Percentiles rank a stretch among this genome's conserved stretches.
These are phyloP conservation scores for Callorhinus ursinus DNA, from an alignment of 2,113 vertebrate genomes.

Conservation along the genomic window DNA sequence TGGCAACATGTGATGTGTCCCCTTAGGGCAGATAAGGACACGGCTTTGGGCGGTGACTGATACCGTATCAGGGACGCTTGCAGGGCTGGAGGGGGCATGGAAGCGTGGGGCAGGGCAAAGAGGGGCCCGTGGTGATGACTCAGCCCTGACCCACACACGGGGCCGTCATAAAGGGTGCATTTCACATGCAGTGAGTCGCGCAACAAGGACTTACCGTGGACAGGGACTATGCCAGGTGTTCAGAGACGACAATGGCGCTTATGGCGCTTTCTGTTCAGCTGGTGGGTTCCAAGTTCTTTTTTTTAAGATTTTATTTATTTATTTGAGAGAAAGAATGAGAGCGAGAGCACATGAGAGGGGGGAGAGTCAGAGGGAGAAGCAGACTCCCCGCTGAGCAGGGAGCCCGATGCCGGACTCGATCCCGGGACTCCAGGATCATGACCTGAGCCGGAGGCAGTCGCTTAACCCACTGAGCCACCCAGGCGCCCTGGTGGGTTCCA, in stretches of 20 bases:
- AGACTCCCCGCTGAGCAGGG: too few species aligned
- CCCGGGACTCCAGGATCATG: too few species aligned
- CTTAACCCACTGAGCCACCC: too few species aligned
- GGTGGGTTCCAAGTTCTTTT: background rate
- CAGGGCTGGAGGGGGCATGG: background rate
- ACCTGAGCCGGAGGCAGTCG: too few species aligned
- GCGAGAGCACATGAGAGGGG: too few species aligned
- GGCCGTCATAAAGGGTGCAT: too few species aligned
- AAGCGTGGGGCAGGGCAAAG: too few species aligned
- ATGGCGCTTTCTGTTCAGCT: background rate
- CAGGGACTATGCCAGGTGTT: background rate
- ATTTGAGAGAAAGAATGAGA: too few species aligned
- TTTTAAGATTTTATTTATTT: too few species aligned
- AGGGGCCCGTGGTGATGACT: accelerated
- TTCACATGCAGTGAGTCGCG: background rate
- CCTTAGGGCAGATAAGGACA: background rate
- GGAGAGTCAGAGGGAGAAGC: too few species aligned
- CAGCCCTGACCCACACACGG: too few species aligned
- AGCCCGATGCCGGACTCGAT: too few species aligned
- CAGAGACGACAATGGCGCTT: background rate
- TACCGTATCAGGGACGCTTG: background rate
- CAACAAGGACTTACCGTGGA: background rate
- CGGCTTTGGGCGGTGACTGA: background rate
- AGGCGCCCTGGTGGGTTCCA: background rate
- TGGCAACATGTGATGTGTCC: background rate